A percentile compares a stretch with the other conserved stretches of the same genome.
Conservation (phyloP, 1,140 invertebrate genomes). For the Lycorma delicatula region DNA sequence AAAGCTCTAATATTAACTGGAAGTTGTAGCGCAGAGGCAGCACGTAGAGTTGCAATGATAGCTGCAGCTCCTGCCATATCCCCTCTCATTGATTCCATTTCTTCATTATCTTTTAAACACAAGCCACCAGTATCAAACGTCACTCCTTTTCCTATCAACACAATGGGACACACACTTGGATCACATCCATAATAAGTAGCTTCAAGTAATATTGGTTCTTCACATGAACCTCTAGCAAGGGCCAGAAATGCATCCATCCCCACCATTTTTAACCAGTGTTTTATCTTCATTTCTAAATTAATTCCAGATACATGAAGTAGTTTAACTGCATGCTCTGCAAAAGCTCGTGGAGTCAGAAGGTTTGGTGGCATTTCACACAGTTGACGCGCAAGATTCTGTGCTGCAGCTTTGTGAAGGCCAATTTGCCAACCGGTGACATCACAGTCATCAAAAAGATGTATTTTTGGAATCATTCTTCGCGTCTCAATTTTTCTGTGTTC, state of each 20-base stretch:
- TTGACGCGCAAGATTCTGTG: conserved; percentile 50
- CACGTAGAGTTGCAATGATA: conserved; percentile 44
- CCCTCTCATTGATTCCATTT: conserved; percentile 52
- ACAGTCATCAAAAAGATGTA: conserved; percentile 27
- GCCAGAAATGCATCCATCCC: conserved; percentile 55
- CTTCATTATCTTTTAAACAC: conserved; percentile 46
- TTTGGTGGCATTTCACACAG: conserved; percentile 56
- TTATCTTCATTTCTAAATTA: conserved; percentile 43
- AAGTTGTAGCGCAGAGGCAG: conserved; percentile 43
- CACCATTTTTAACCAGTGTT: conserved; percentile 38
- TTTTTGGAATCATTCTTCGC: conserved; percentile 6
- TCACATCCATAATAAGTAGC: conserved; percentile 30
- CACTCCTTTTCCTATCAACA: conserved; percentile 45
- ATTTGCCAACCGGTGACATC: conserved; percentile 44
- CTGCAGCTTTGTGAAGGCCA: conserved; percentile 46
- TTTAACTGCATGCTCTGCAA: conserved; percentile 43
- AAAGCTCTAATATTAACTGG: conserved; percentile 46
- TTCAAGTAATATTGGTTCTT: conserved; percentile 47
- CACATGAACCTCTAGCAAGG: conserved; percentile 49
- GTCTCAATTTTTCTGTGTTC: conserved; percentile 27
- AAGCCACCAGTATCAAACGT: conserved; percentile 60
- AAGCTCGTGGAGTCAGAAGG: conserved; percentile 51
- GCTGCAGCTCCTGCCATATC: conserved; percentile 64
- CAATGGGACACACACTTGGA: conserved; percentile 38
- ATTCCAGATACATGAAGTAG: conserved; percentile 39